Evolutionary conservation across 2,888 invertebrate species (phyloP).

Genomic region (Leptinotarsa haldemani): DNA sequence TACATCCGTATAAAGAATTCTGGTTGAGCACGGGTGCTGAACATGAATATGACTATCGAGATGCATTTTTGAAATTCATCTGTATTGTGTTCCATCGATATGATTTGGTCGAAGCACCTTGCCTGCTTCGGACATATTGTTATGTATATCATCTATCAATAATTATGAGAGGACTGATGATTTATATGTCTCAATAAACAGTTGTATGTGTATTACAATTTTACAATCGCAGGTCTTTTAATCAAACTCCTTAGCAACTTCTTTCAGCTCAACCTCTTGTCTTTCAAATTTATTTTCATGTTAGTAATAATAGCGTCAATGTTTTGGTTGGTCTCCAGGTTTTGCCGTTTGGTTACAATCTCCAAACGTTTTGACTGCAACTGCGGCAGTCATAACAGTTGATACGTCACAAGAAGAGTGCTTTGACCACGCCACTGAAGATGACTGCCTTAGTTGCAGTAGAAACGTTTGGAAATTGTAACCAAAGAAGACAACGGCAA

Average conservation of each 20-base stretch:
- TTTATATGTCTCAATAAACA: constrained; percentile 74
- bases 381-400: too few species aligned
- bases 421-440: too few species aligned
- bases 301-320: too few species aligned
- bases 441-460: too few species aligned
- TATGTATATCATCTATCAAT: constrained; percentile 60
- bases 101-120: constrained; percentile 48
- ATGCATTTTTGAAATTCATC: constrained; percentile 43
- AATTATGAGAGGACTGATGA: constrained; percentile 66
- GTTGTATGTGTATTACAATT: constrained; percentile 74
- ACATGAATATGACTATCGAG: constrained; percentile 29
- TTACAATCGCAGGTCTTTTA: constrained; percentile 53
- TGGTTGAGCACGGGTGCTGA: constrained; percentile 22
- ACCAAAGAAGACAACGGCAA: too few species aligned
- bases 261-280: not conserved
- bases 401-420: too few species aligned
- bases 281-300: too few species aligned
- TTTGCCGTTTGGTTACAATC: too few species aligned
- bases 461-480: too few species aligned
- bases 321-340: too few species aligned
- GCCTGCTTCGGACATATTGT: constrained; percentile 55
- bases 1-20: constrained; percentile 25
- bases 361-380: too few species aligned
- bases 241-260: constrained; percentile 33
- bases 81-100: constrained; percentile 54